Percentiles rank a stretch among this genome's conserved stretches.
Evolutionary conservation across 1,140 invertebrate genomes (phyloP).

Genomic region (Drosophila sulfurigaster): DNA sequence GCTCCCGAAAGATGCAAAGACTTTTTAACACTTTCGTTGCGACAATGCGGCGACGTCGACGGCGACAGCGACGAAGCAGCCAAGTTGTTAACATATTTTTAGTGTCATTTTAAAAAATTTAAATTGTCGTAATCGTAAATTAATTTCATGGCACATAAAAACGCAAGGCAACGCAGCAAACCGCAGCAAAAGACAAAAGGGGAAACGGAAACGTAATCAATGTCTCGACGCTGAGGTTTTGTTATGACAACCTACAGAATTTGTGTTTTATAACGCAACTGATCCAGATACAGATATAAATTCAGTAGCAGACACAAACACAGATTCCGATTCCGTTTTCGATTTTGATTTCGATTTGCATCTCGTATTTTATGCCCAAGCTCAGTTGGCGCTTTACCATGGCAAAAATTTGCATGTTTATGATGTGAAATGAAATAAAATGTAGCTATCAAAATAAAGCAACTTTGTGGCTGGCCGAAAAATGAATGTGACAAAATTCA

Average conservation of each 20-base stretch:
- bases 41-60: slow-evolving; percentile 52
- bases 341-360: slow-evolving; percentile 5
- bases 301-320: not conserved
- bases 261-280: slow-evolving; percentile 60
- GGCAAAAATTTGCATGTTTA: slow-evolving; percentile 19
- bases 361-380: slow-evolving; percentile 48
- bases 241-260: slow-evolving; percentile 20
- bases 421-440: slow-evolving; percentile 9
- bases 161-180: slow-evolving; percentile 51
- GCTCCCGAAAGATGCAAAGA: slow-evolving; percentile 28
- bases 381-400: slow-evolving; percentile 53
- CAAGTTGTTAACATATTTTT: slow-evolving; percentile 79
- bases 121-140: slow-evolving; percentile 85
- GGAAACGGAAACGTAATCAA: slow-evolving; percentile 38
- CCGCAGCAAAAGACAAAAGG: not conserved
- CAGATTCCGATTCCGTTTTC: not conserved
- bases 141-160: slow-evolving; percentile 85
- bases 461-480: slow-evolving; percentile 21
- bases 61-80: not conserved
- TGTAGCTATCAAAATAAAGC: slow-evolving; percentile 11
- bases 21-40: slow-evolving; percentile 76
- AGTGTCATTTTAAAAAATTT: slow-evolving; percentile 83
- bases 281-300: slow-evolving; percentile 36
- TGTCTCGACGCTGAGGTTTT: slow-evolving; percentile 35
- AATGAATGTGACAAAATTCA: slow-evolving; percentile 53